Evolutionary conservation across 2,888 invertebrate genomes (phyloP).

Genomic region (Netelia melanura): DNA sequence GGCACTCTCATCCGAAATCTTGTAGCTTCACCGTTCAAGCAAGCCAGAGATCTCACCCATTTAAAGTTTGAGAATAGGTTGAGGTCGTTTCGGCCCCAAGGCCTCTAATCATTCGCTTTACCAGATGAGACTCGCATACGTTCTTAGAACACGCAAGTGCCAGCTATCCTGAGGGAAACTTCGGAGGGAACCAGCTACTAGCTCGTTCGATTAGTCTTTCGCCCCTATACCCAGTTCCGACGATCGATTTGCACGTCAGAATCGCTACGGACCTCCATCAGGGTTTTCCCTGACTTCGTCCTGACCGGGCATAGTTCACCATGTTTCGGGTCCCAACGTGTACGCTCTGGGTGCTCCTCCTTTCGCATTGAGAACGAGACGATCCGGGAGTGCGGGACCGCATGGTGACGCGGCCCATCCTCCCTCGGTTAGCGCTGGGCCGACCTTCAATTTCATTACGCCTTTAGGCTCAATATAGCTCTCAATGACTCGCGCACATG

Average conservation of each 20-base stretch:
- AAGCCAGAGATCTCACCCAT: not conserved
- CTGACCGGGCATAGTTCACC: no score
- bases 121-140: constrained; percentile 79
- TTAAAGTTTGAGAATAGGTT: no score
- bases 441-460: no score
- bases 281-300: no score
- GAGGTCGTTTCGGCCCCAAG: not conserved
- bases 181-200: constrained; percentile 92
- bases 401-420: constrained; percentile 78
- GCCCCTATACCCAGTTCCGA: no score
- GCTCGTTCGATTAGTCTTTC: constrained; percentile 91
- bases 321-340: no score
- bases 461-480: no score
- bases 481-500: no score
- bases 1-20: constrained; percentile 85
- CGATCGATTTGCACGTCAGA: no score
- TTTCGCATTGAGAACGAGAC: constrained; percentile 91
- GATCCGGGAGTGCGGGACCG: constrained; percentile 71
- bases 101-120: no score
- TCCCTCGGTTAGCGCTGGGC: constrained; percentile 80
- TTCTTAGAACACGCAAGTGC: constrained; percentile 61
- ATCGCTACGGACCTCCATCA: no score
- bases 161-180: constrained; percentile 88
- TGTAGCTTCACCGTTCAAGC: constrained; percentile 76
- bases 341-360: no score